Conservation (phyloP, 2,797 vertebrate genomes). For the Mormyrops boulengeri region DNA sequence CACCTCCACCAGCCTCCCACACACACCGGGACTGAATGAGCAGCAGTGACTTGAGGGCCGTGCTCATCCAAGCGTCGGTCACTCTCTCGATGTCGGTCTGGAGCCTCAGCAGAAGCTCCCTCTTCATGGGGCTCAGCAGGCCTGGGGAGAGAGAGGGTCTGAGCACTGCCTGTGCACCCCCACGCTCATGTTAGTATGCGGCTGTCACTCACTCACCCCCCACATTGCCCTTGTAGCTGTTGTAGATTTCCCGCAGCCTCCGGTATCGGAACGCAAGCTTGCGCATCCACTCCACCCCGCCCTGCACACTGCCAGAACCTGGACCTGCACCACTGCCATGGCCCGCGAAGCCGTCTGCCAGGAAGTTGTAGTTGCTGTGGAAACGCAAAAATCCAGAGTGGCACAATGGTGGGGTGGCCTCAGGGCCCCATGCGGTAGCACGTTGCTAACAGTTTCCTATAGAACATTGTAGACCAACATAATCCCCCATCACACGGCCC, state of each 20-base stretch:
- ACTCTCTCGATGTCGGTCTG: constrained; percentile 84
- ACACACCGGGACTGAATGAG: constrained; percentile 90
- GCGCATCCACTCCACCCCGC: constrained; percentile 96
- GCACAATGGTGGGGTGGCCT: neutral
- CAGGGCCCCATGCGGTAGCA: neutral
- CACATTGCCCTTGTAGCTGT: constrained; percentile 81
- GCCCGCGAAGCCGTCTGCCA: constrained; percentile 86
- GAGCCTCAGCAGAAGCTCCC: constrained; percentile 80
- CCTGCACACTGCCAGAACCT: constrained; percentile 75
- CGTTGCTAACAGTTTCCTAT: neutral
- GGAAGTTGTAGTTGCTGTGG: constrained; percentile 86
- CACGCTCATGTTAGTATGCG: neutral
- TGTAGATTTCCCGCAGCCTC: constrained; percentile 89
- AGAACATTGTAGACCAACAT: neutral
- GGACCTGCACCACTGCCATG: constrained; percentile 63
- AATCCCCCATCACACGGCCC: neutral
- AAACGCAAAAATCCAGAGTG: constrained; percentile 15
- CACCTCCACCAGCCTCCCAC: neutral
- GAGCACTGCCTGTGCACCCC: neutral
- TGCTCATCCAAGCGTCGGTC: constrained; percentile 94
- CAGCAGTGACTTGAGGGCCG: constrained; percentile 86
- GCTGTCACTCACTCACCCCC: constrained; percentile 66
- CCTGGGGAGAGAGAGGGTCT: constrained; percentile 41
- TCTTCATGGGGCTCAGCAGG: constrained; percentile 83
- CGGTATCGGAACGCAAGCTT: constrained; percentile 95